A percentile compares a stretch with the other conserved stretches of the same genome.
These are phyloP conservation scores for Erpornis zantholeuca DNA, from an alignment of 2,113 vertebrate species.

Conservation along the genomic window DNA sequence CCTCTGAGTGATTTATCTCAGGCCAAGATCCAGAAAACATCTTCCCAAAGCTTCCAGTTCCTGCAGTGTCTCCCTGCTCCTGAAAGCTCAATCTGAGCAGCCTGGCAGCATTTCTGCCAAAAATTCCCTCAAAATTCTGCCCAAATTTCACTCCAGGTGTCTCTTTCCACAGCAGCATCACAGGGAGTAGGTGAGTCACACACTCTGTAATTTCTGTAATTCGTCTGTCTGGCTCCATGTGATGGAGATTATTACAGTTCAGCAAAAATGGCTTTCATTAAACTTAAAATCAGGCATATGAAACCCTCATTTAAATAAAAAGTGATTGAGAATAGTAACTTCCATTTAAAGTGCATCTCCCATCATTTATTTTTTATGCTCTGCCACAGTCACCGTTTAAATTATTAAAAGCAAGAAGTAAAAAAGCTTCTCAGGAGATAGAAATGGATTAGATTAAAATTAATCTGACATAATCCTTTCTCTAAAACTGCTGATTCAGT, in stretches of 20 bases:
- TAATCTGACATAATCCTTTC: slow-evolving; percentile 42
- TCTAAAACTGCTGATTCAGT: slow-evolving; percentile 35
- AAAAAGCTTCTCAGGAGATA: slow-evolving; percentile 32
- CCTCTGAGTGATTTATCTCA: background rate
- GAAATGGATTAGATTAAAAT: slow-evolving; percentile 49
- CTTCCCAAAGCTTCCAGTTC: background rate
- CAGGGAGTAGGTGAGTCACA: background rate
- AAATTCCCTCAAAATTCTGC: background rate
- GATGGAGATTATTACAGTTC: background rate
- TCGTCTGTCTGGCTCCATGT: background rate
- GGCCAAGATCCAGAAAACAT: background rate
- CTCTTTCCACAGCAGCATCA: background rate
- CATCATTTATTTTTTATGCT: slow-evolving; percentile 58
- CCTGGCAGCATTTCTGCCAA: background rate
- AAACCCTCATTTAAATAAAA: slow-evolving; percentile 35
- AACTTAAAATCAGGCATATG: background rate
- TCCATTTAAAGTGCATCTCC: slow-evolving; percentile 36
- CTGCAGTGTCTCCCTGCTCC: background rate
- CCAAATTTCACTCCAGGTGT: background rate
- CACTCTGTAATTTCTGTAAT: background rate
- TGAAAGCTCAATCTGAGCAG: background rate
- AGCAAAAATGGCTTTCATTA: background rate
- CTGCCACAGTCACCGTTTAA: background rate
- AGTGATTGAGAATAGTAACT: slow-evolving; percentile 11
- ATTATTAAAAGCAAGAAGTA: slow-evolving; percentile 39